phyloP scores from a whole-genome alignment of 92 coral and sea anemone genomes.

The Pocillopora grandis region DNA sequence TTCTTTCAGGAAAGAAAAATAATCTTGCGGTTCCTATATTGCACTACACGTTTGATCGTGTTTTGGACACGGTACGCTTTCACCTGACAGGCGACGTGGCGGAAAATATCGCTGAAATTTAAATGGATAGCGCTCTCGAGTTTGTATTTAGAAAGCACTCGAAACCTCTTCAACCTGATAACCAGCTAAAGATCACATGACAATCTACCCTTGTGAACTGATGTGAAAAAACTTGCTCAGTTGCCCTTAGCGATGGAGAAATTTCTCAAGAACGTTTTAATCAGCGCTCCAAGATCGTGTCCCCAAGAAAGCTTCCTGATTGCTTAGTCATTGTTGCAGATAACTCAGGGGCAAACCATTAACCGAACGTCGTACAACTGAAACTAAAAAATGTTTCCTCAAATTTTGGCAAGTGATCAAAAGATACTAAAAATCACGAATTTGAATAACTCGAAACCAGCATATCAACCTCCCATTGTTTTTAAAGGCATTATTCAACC shows the following conservation, averaged over 20 bases:
- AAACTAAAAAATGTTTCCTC: neutral
- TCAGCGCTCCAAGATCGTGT: neutral
- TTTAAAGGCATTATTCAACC: slow-evolving; percentile 43
- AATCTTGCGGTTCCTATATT: neutral
- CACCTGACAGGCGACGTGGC: neutral
- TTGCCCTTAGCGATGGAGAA: slow-evolving; percentile 44
- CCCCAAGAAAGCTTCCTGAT: slow-evolving; percentile 13
- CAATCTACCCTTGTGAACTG: slow-evolving; percentile 5
- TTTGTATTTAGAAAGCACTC: slow-evolving; percentile 76
- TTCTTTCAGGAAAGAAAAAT: neutral
- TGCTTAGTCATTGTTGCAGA: neutral
- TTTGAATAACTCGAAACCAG: slow-evolving; percentile 29
- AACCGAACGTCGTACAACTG: slow-evolving; percentile 7
- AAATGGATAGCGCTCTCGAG: slow-evolving; percentile 76
- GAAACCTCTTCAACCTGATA: slow-evolving; percentile 58
- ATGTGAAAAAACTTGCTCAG: slow-evolving; percentile 21
- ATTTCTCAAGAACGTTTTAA: slow-evolving; percentile 37
- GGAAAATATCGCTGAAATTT: slow-evolving; percentile 44
- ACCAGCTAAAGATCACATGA: slow-evolving; percentile 21
- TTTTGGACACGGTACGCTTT: slow-evolving; percentile 5
- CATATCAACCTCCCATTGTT: slow-evolving; percentile 38
- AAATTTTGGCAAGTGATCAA: slow-evolving; percentile 59
- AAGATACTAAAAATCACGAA: slow-evolving; percentile 42
- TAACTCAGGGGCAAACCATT: neutral
- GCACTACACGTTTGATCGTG: neutral